phyloP scores from a whole-genome alignment of 2,888 invertebrate species.

The Leptinotarsa juncta region DNA sequence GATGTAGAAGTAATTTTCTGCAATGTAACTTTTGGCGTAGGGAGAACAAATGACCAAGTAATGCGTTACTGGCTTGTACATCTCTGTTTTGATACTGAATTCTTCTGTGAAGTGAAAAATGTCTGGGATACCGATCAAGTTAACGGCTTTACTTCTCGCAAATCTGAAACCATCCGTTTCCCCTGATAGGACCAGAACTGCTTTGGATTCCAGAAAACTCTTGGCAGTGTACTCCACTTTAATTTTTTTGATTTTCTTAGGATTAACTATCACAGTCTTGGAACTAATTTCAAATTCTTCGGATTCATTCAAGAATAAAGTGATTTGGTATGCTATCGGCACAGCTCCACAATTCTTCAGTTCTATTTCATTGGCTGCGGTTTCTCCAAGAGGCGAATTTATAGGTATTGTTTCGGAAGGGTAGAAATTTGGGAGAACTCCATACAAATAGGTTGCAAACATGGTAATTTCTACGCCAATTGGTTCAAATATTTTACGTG shows the following conservation, averaged over 20 bases:
- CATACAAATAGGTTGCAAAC: slow-evolving; percentile 68
- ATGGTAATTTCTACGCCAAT: slow-evolving; percentile 72
- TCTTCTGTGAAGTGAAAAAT: slow-evolving; percentile 44
- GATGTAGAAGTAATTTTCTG: slow-evolving; percentile 40
- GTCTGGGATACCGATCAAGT: slow-evolving; percentile 54
- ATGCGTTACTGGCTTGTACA: slow-evolving; percentile 32
- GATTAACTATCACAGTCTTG: slow-evolving; percentile 33
- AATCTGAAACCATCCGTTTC: slow-evolving; percentile 54
- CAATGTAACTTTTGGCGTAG: slow-evolving; percentile 42
- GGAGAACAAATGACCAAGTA: slow-evolving; percentile 42
- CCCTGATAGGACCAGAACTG: slow-evolving; percentile 55
- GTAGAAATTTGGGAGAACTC: slow-evolving; percentile 69
- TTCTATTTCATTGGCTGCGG: slow-evolving; percentile 63
- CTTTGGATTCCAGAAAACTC: slow-evolving; percentile 42
- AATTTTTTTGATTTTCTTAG: slow-evolving; percentile 38
- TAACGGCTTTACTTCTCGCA: slow-evolving; percentile 53
- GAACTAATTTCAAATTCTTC: slow-evolving; percentile 49
- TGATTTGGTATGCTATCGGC: slow-evolving; percentile 52
- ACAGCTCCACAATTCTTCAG: slow-evolving; percentile 61
- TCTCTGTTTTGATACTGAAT: slow-evolving; percentile 42
- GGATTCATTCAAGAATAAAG: slow-evolving; percentile 55
- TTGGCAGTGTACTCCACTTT: slow-evolving; percentile 55
- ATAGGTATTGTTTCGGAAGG: slow-evolving; percentile 66
- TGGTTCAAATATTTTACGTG: slow-evolving; percentile 68
- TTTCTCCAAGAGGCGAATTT: slow-evolving; percentile 66